A percentile compares a stretch with the other conserved stretches of the same genome.
These are phyloP conservation scores for Burhinus bistriatus DNA, from an alignment of 2,113 vertebrate species.

Conservation along the genomic window DNA sequence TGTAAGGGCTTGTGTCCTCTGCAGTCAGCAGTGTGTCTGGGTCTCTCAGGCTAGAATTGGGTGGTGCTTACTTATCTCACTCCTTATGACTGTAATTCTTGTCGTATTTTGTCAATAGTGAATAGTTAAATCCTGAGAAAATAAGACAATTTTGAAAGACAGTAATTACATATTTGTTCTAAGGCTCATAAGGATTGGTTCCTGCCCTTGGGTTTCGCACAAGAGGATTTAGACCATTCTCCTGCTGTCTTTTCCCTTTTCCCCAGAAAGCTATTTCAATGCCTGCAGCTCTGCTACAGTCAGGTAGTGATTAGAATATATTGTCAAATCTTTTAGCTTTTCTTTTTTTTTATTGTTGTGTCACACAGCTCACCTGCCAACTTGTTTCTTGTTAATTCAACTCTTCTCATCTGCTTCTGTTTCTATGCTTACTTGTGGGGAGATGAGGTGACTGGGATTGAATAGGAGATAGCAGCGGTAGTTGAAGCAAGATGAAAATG, in stretches of 20 bases:
- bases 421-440: constrained; percentile 72
- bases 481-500: constrained; percentile 81
- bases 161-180: constrained; percentile 31
- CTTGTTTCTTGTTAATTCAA: constrained; percentile 81
- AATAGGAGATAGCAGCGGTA: constrained; percentile 69
- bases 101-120: constrained; percentile 36
- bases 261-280: constrained; percentile 69
- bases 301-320: constrained; percentile 77
- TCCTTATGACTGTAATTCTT: constrained; percentile 16
- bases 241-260: constrained; percentile 49
- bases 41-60: background rate
- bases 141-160: background rate
- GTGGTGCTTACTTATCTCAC: background rate
- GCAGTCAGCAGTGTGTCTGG: background rate
- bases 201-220: background rate
- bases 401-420: constrained; percentile 68
- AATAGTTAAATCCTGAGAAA: constrained; percentile 12
- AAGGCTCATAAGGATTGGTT: background rate
- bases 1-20: background rate
- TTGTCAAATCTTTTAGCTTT: constrained; percentile 70
- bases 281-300: constrained; percentile 62
- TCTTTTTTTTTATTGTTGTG: constrained; percentile 60
- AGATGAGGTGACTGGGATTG: constrained; percentile 72
- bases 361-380: constrained; percentile 81
- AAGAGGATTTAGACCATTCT: constrained; percentile 27